phyloP scores from a whole-genome alignment of 2,113 vertebrate genomes.

The Acanthochromis polyacanthus region DNA sequence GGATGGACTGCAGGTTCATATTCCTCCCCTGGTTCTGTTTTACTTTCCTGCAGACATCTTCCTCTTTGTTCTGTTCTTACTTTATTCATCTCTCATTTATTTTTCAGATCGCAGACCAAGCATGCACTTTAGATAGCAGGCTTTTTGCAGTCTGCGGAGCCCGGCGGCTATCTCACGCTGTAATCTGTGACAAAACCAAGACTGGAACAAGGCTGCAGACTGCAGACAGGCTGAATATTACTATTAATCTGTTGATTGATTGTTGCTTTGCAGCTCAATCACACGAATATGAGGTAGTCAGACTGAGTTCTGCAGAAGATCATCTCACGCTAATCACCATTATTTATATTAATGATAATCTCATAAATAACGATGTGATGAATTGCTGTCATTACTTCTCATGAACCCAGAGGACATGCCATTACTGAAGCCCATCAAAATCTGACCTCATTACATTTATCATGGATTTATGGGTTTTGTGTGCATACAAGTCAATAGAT shows the following conservation, averaged over 20 bases:
- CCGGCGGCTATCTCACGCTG: slow-evolving; percentile 19
- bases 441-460: slow-evolving; percentile 72
- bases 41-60: slow-evolving; percentile 31
- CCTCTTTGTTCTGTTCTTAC: slow-evolving; percentile 64
- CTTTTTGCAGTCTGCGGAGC: slow-evolving; percentile 16
- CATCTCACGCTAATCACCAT: slow-evolving; percentile 42
- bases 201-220: slow-evolving; percentile 15
- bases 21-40: slow-evolving; percentile 18
- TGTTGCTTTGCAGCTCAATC: slow-evolving; percentile 1
- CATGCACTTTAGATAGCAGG: slow-evolving; percentile 42
- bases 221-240: slow-evolving; percentile 1
- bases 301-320: slow-evolving; percentile 13
- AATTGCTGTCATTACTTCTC: slow-evolving; percentile 33
- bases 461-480: slow-evolving; percentile 59
- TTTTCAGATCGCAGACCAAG: slow-evolving; percentile 57
- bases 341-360: slow-evolving; percentile 59
- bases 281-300: slow-evolving; percentile 9
- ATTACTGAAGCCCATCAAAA: slow-evolving; percentile 47
- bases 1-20: slow-evolving; percentile 26
- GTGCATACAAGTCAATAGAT: slow-evolving; percentile 50
- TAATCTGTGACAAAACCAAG: slow-evolving; percentile 22
- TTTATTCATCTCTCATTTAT: slow-evolving; percentile 67
- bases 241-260: slow-evolving; percentile 48
- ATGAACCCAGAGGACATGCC: slow-evolving; percentile 21
- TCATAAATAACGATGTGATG: slow-evolving; percentile 47